Base-by-base conservation (phyloP, 2,113 vertebrate genomes). In the Mesitornis unicolor region DNA sequence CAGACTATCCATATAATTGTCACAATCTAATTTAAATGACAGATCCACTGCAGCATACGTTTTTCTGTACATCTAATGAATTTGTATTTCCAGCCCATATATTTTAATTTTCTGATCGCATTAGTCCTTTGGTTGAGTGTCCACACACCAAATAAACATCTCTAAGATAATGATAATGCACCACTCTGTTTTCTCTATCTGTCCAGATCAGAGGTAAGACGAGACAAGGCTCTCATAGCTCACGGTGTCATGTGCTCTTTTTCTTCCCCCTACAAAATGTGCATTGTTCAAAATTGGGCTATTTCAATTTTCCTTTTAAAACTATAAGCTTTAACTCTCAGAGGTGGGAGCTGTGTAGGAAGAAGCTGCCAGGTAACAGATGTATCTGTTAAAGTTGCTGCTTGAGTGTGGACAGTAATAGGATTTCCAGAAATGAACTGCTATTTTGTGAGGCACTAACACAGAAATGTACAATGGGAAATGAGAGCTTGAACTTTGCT, bases 391-490 rank as follows among this genome's bases (percentile, higher is more conserved):
- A 97, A 95, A 97, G 96, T 95, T 94, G 90, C 87, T 97, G 90
- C 93, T 94, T 97, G 95, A 92, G 93, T 97, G 90, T 96, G 94
- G 96, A 96, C 93, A 97, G 92, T 97, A 97, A 97, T 96, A 96
- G 93, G 90, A 96, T 97, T 97, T 97, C 95, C 96, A 97, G 96
- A 97, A 97, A 97, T 96, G 90, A 97, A 97, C 82, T 95, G 92
- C 89, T 97, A 94, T 97, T 97, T 97, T 70, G 95, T 94, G 89
- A 97, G 95, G 86, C 87, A 95, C 93, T 96, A 97, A 94, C 93
- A 93, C 86, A 95, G 92, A 95, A 96, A 95, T 93, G 87, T 96
- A 90, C 84, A 87, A 53, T 95, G 89, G 87, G 94, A 97, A 97
- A 97, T 96, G 94, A 95, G 91, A 97, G 91, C 89, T 93, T 97